phyloP scores from a whole-genome alignment of 1,140 invertebrate species.

The Cheumatopsyche charites region DNA sequence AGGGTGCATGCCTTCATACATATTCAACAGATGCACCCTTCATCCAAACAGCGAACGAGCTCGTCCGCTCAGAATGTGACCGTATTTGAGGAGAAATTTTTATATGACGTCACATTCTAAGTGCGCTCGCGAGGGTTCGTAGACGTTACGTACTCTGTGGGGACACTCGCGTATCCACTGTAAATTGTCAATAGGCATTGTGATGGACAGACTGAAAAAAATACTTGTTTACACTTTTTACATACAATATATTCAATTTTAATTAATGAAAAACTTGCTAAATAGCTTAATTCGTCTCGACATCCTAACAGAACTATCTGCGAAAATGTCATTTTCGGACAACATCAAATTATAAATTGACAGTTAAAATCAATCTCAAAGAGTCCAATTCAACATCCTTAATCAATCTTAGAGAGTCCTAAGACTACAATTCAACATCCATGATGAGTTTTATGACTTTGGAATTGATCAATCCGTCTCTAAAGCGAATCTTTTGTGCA shows the following conservation, averaged over 20 bases:
- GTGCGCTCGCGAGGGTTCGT: constrained; percentile 30
- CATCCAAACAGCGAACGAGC: constrained; percentile 39
- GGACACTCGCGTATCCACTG: constrained; percentile 39
- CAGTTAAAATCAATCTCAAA: no score
- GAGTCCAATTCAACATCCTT: no score
- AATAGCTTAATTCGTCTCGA: no score
- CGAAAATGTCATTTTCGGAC: no score
- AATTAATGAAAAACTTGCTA: no score
- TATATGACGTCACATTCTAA: constrained; percentile 40
- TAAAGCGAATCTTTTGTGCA: neutral
- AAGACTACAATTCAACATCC: no score
- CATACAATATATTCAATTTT: no score
- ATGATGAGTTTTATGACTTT: constrained; percentile 8
- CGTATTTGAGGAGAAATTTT: neutral
- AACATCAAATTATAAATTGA: no score
- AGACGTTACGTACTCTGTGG: constrained; percentile 6
- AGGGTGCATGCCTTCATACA: constrained; percentile 56
- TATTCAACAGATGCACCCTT: constrained; percentile 62
- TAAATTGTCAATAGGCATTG: constrained; percentile 49
- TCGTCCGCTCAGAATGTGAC: constrained; percentile 45
- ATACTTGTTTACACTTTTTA: neutral
- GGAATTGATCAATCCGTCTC: constrained; percentile 15
- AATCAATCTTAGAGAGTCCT: no score
- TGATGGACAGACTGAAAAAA: constrained; percentile 41
- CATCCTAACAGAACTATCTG: no score